Evolutionary conservation across 1,140 invertebrate species (phyloP), one percentile per base, ranked within the genome.

Genomic region (Drosophila punjabiensis): DNA sequence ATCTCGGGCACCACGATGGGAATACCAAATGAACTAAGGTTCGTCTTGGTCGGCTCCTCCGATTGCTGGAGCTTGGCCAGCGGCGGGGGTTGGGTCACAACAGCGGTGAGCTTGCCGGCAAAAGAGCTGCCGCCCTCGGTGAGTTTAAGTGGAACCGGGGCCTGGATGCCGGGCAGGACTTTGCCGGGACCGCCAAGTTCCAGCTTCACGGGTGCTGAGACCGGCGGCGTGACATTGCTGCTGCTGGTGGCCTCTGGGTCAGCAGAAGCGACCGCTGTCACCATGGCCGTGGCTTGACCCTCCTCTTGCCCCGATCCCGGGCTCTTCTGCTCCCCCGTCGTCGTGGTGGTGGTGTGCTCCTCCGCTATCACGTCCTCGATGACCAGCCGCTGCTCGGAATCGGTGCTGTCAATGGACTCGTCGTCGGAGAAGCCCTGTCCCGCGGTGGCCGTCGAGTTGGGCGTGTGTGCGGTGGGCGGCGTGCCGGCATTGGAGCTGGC

Each of bases 311-410:
- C 50, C 1, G 89, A 85, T 0, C 58, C 50, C 9, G 86, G 87
- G 50, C 87, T 90, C 73, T 90, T 90, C 4, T 77, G 68, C 20
- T 86, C 82, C 10, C 68, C 83, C 1, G 76, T 65, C 9, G 76
- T 65, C 14, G 76, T 89, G 13, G 87, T 81, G 7, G 71, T 73
- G 14, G 71, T 74, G 7, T 74, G 71, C 66, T 90, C 76, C 53
- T 90, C 86, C 2, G 63, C 73, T 16, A 80, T 73, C 3, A 93
- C 89, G 59, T 93, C 93, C 48, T 94, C 94, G 50, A 95, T 95
- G 4, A 95, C 93, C 32, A 95, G 94, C 78, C 96, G 94, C 73
- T 95, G 94, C 82, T 96, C 96, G 1, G 96, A 96, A 88, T 97
- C 96, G 63, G 96, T 96, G 68, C 95, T 96, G 75, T 97, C 96